Percentiles rank a stretch among this genome's conserved stretches.
Conservation (phyloP, 2,888 invertebrate genomes). For the Agrochola litura region DNA sequence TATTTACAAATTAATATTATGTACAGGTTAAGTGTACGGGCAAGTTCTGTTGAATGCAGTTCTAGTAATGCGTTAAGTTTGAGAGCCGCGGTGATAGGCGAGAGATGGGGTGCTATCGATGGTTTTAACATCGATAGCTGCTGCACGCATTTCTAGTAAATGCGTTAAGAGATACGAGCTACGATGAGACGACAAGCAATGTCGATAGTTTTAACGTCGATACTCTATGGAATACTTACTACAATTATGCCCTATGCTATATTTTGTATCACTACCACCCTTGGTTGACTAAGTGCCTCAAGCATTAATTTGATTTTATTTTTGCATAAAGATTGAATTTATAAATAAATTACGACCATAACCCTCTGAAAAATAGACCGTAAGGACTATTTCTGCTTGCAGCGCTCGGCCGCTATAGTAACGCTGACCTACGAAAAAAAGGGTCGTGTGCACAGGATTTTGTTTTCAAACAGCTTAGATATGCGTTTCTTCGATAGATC, state of each 20-base stretch:
- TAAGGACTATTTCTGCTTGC: too few species aligned
- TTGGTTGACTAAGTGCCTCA: not conserved
- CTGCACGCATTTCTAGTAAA: too few species aligned
- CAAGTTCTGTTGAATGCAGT: slow-evolving; percentile 83
- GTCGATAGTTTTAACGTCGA: not conserved
- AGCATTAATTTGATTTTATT: not conserved
- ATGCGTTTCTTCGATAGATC: too few species aligned
- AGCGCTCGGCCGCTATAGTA: too few species aligned
- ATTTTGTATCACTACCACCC: not conserved
- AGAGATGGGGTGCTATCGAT: slow-evolving; percentile 67
- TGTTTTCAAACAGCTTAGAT: too few species aligned
- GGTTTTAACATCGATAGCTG: slow-evolving; percentile 28
- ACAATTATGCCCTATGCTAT: not conserved
- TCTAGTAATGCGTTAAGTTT: slow-evolving; percentile 87
- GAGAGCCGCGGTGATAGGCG: slow-evolving; percentile 79
- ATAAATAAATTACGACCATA: too few species aligned
- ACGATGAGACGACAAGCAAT: not conserved
- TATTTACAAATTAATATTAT: slow-evolving; percentile 43
- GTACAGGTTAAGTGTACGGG: slow-evolving; percentile 73
- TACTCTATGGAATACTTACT: not conserved
- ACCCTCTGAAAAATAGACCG: not conserved
- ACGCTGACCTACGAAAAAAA: too few species aligned
- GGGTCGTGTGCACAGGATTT: too few species aligned
- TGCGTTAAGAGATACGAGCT: not conserved
- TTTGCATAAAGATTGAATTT: not conserved